A percentile compares a stretch with the other conserved stretches of the same genome.
Conservation (phyloP, 2,888 invertebrate species). For the Melanostoma scalare region DNA sequence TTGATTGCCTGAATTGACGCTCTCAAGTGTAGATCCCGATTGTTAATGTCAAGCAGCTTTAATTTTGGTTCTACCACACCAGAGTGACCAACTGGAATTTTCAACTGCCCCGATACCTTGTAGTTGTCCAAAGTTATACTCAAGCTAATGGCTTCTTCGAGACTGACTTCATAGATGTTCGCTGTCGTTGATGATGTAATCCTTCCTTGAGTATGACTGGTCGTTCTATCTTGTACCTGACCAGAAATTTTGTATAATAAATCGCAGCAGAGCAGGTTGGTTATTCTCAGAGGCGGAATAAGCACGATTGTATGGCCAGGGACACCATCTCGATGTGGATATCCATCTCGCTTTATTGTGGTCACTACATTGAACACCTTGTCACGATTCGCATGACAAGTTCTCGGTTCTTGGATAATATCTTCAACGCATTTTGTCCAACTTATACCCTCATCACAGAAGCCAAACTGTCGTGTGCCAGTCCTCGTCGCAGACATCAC, state of each 20-base stretch:
- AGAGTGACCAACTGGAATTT: slow-evolving; percentile 82
- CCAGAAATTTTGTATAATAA: slow-evolving; percentile 85
- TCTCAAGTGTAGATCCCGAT: slow-evolving; percentile 89
- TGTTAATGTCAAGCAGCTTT: slow-evolving; percentile 88
- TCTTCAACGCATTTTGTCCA: slow-evolving; percentile 78
- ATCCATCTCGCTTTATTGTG: slow-evolving; percentile 88
- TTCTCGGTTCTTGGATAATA: slow-evolving; percentile 76
- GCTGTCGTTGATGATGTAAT: slow-evolving; percentile 82
- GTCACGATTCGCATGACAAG: slow-evolving; percentile 78
- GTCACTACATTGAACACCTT: slow-evolving; percentile 78
- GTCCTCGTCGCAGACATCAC: slow-evolving; percentile 32
- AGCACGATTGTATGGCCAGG: slow-evolving; percentile 95
- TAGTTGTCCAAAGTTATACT: slow-evolving; percentile 93
- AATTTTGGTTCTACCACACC: slow-evolving; percentile 87
- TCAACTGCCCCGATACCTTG: slow-evolving; percentile 86
- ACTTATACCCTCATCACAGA: slow-evolving; percentile 78
- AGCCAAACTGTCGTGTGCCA: slow-evolving; percentile 76
- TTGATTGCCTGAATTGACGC: slow-evolving; percentile 85
- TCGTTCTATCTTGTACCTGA: slow-evolving; percentile 73
- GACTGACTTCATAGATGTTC: slow-evolving; percentile 84
- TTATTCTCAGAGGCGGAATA: slow-evolving; percentile 91
- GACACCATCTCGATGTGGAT: slow-evolving; percentile 85
- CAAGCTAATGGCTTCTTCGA: slow-evolving; percentile 86
- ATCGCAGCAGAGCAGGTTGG: slow-evolving; percentile 94
- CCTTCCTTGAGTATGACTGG: slow-evolving; percentile 79